phyloP scores from a whole-genome alignment of 2,797 vertebrate genomes.

The Bothrops alternatus region DNA sequence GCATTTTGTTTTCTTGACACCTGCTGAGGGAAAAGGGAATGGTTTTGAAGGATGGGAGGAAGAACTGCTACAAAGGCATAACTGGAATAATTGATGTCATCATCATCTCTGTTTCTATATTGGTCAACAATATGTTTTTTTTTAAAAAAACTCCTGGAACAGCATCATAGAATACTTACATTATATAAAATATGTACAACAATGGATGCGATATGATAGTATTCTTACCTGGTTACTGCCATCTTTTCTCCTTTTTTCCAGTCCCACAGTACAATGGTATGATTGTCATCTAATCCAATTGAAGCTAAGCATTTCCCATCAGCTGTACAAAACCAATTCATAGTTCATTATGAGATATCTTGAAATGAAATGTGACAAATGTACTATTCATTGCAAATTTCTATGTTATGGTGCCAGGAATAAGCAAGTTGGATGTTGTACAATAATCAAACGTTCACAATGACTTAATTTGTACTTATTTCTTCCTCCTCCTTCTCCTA shows the following conservation, averaged over 20 bases:
- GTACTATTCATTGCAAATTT: not conserved
- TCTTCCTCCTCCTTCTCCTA: not conserved
- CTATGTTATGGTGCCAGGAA: not conserved
- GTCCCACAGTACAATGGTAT: constrained; percentile 93
- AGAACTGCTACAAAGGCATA: not conserved
- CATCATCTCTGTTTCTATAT: not conserved
- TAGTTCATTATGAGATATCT: constrained; percentile 40
- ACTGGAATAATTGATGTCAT: not conserved
- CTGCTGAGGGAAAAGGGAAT: not conserved
- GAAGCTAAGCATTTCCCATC: constrained; percentile 93
- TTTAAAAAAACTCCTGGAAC: not conserved
- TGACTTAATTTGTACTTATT: not conserved
- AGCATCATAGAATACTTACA: not conserved
- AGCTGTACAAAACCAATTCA: constrained; percentile 72
- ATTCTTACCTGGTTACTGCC: constrained; percentile 85
- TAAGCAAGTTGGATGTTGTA: not conserved
- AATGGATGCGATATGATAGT: not conserved
- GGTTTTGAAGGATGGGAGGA: not conserved
- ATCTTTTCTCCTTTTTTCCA: constrained; percentile 96
- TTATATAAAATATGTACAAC: not conserved
- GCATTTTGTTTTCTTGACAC: not conserved
- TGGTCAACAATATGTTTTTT: not conserved
- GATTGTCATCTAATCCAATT: constrained; percentile 89
- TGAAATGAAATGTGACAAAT: constrained; percentile 31
- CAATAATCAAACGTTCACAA: not conserved